Conservation (phyloP, 2,888 invertebrate genomes). For the Aphelenchoides bicaudatus region DNA sequence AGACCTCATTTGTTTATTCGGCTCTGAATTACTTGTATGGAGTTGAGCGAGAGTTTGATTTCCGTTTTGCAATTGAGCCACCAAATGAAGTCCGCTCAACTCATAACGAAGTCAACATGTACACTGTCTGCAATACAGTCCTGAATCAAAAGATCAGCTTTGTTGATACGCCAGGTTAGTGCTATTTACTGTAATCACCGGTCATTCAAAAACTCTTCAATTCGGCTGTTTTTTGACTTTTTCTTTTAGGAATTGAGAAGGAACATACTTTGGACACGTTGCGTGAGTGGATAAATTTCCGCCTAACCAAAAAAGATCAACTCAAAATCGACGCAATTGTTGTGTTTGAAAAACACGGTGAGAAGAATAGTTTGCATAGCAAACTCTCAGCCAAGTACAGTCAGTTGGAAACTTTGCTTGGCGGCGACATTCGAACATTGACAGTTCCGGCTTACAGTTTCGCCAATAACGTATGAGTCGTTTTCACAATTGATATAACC, state of each 20-base stretch:
- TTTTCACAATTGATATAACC: not conserved
- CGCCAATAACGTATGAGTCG: conserved; percentile 2
- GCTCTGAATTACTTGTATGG: conserved; percentile 13
- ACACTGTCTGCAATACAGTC: conserved; percentile 7
- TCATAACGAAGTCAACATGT: conserved; percentile 8
- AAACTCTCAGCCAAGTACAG: not conserved
- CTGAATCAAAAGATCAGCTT: conserved; percentile 6
- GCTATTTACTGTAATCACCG: too few species aligned
- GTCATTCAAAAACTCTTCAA: too few species aligned
- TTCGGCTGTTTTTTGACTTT: too few species aligned
- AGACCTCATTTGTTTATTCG: conserved; percentile 15
- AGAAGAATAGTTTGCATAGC: not conserved
- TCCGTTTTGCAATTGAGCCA: not conserved
- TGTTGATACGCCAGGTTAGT: conserved; percentile 14
- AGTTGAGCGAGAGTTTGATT: conserved; percentile 1
- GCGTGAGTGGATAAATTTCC: conserved; percentile 13
- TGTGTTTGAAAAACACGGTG: not conserved
- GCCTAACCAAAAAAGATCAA: conserved; percentile 2
- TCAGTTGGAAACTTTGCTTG: conserved; percentile 3
- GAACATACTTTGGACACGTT: conserved; percentile 8
- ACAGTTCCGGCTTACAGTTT: not conserved
- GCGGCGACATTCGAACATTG: conserved; percentile 16
- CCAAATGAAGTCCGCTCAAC: not conserved
- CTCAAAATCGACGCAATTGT: conserved; percentile 3
- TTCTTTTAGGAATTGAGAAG: conserved; percentile 16